A percentile compares a stretch with the other conserved stretches of the same genome.
These are phyloP conservation scores for Rutpela maculata DNA, from an alignment of 2,888 invertebrate genomes.

Conservation along the genomic window DNA sequence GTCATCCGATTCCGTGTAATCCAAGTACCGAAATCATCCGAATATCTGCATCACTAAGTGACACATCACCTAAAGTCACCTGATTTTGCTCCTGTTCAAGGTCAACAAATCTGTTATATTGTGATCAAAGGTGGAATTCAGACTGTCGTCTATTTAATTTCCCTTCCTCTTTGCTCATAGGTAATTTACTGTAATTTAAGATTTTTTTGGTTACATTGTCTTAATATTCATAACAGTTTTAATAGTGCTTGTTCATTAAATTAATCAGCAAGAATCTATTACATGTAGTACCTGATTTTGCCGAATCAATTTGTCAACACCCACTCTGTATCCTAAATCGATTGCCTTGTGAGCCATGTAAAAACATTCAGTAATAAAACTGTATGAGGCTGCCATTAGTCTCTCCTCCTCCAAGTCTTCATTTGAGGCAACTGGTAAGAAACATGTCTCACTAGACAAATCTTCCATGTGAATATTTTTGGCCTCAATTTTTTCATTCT, in stretches of 20 bases:
- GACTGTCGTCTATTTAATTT: too few species aligned
- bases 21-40: too few species aligned
- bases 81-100: too few species aligned
- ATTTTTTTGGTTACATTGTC: too few species aligned
- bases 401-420: slow-evolving; percentile 75
- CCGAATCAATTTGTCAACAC: slow-evolving; percentile 80
- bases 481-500: slow-evolving; percentile 78
- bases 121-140: too few species aligned
- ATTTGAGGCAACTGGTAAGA: slow-evolving; percentile 81
- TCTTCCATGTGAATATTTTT: slow-evolving; percentile 84
- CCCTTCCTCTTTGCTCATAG: too few species aligned
- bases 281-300: slow-evolving; percentile 78
- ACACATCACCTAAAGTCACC: too few species aligned
- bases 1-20: too few species aligned
- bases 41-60: too few species aligned
- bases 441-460: slow-evolving; percentile 85
- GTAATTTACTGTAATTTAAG: too few species aligned
- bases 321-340: slow-evolving; percentile 85
- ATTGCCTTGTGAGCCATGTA: slow-evolving; percentile 92
- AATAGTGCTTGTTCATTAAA: neutral
- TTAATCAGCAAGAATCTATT: neutral
- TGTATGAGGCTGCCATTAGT: slow-evolving; percentile 79
- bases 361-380: slow-evolving; percentile 94
- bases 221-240: too few species aligned
- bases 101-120: too few species aligned